These are phyloP conservation scores for Apamea sordens DNA, from an alignment of 2,888 invertebrate genomes.

Conservation along the genomic window DNA sequence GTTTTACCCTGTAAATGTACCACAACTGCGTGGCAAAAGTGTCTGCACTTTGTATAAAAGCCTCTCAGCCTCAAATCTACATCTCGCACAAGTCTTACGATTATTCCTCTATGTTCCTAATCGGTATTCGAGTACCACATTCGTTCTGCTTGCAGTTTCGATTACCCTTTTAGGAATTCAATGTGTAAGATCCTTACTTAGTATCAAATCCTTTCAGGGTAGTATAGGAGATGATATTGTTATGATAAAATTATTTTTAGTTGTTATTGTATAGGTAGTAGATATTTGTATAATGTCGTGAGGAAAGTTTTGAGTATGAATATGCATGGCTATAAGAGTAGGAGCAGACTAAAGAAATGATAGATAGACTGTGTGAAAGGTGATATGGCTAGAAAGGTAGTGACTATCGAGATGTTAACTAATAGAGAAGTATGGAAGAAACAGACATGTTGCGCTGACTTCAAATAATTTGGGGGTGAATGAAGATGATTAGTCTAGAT, in stretches of 20 bases:
- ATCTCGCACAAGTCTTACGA: conserved; percentile 23
- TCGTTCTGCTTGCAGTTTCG: conserved; percentile 28
- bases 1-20: neutral
- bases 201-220: conserved; percentile 9
- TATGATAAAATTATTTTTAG: neutral
- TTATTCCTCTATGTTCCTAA: conserved; percentile 41
- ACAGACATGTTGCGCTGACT: too few relatives aligned
- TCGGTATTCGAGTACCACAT: conserved; percentile 34
- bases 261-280: neutral
- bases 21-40: neutral
- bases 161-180: conserved; percentile 37
- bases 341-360: neutral
- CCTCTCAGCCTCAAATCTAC: conserved; percentile 29
- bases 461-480: too few relatives aligned
- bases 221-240: neutral
- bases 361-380: neutral
- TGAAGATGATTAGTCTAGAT: too few relatives aligned
- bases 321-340: neutral
- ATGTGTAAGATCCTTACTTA: conserved; percentile 12
- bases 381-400: too few relatives aligned
- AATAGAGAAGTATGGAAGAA: too few relatives aligned
- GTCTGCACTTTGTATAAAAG: conserved; percentile 32
- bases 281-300: neutral
- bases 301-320: too few relatives aligned
- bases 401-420: too few relatives aligned